Evolutionary conservation across 2,113 vertebrate species (phyloP), one percentile per base, ranked within the genome.

Genomic region (Sorex araneus): DNA sequence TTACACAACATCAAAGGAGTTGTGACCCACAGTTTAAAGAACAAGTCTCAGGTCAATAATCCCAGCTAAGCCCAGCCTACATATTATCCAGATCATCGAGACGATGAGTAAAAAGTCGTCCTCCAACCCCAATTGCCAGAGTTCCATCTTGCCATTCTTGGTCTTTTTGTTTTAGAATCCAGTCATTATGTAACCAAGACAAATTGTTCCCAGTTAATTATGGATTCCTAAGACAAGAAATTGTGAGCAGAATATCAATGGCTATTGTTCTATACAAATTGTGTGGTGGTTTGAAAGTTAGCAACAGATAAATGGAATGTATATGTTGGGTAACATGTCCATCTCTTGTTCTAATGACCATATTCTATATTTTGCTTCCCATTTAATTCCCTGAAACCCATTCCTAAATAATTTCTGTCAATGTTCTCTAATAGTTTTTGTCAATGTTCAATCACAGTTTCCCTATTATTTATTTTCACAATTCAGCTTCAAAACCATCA

Each of bases 401-500:
- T 77, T 64, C 43, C 40, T 36, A 85, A 75, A 25, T 40, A 43
- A 23, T n/a, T 70, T 32, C 3, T 66, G 86, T 54, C 79, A 79
- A 93, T 71, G 7, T 45, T 7, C 16, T 73, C 34, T 85, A 19
- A 80, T 92, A 77, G 40, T n/a, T 70, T 32, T 12, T 66, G 86
- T 54, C 79, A 79, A 93, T 71, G 7, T 45, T 7, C 16, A 76
- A n/a, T 85, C 19, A 80, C 90, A 77, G 40, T 60, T 60, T 60
- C 21, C 57, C 57, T 19, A 60, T 25, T 69, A 93, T 75, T 84
- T 88, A 89, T 82, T 91, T 77, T 73, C 78, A 88, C 8, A 85
- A 64, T 89, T 93, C 43, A 94, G 77, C 30, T 81, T 89, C 32
- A 69, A 96, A 94, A 83, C 19, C 2, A 88, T 89, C 25, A 64